Conservation (phyloP, 2,797 vertebrate genomes). For the Takifugu rubripes region DNA sequence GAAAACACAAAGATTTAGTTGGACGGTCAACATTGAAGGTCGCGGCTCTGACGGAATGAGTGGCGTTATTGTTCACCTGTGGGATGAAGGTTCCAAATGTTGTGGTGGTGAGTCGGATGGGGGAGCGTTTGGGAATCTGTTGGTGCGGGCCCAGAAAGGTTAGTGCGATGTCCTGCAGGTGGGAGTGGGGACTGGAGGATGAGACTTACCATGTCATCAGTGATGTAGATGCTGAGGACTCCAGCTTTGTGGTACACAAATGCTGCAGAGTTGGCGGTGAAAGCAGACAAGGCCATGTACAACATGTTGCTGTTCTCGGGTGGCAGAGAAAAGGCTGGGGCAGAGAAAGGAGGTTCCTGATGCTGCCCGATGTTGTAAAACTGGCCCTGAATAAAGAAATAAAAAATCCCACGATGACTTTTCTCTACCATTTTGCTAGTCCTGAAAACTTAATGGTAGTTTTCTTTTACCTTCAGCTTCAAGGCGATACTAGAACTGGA, state of each 20-base stretch:
- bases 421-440: background rate
- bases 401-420: background rate
- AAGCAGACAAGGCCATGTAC: slow-evolving; percentile 79
- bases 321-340: slow-evolving; percentile 69
- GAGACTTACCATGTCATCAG: slow-evolving; percentile 76
- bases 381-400: slow-evolving; percentile 59
- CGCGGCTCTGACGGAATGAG: background rate
- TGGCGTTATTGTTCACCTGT: slow-evolving; percentile 50
- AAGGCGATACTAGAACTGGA: slow-evolving; percentile 60
- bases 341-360: slow-evolving; percentile 76
- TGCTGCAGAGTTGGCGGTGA: slow-evolving; percentile 78
- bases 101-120: slow-evolving; percentile 71
- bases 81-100: slow-evolving; percentile 73
- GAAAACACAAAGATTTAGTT: background rate
- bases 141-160: slow-evolving; percentile 1
- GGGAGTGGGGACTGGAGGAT: background rate
- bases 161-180: background rate
- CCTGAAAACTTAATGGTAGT: background rate
- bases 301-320: slow-evolving; percentile 73
- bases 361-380: slow-evolving; percentile 77
- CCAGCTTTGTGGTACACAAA: slow-evolving; percentile 80
- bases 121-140: slow-evolving; percentile 71
- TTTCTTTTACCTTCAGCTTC: slow-evolving; percentile 67
- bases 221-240: slow-evolving; percentile 72
- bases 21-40: background rate